Evolutionary conservation across 2,888 invertebrate species (phyloP).

Genomic region (Fissipunctia ypsillon): DNA sequence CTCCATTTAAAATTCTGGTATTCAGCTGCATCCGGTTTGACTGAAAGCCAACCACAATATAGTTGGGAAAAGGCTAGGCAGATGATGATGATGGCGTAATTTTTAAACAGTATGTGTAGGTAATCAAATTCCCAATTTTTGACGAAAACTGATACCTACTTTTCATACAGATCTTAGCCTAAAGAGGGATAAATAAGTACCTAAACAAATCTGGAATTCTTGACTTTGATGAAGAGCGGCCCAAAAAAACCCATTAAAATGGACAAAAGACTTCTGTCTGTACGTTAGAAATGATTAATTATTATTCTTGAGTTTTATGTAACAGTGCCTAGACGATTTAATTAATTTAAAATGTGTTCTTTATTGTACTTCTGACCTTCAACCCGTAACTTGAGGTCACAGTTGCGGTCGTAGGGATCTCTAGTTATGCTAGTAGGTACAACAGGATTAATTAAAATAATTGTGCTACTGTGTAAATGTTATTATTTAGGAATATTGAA

Average conservation of each 20-base stretch:
- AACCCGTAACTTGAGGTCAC: neutral
- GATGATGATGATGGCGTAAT: too few species aligned
- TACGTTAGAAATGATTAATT: neutral
- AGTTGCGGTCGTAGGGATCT: constrained; percentile 3
- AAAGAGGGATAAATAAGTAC: neutral
- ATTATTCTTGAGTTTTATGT: neutral
- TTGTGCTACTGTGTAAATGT: neutral
- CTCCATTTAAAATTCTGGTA: too few species aligned
- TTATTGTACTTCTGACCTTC: neutral
- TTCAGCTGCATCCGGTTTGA: neutral
- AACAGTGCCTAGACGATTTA: neutral
- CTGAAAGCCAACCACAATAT: neutral
- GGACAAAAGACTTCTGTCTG: neutral
- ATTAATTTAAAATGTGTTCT: neutral
- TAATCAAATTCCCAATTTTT: too few species aligned
- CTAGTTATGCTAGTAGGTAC: too few species aligned
- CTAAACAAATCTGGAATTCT: neutral
- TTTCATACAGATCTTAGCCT: too few species aligned
- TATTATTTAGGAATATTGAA: too few species aligned
- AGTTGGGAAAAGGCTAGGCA: too few species aligned
- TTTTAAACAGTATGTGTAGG: too few species aligned
- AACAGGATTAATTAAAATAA: constrained; percentile 16
- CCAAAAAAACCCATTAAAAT: neutral
- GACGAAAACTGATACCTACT: too few species aligned
- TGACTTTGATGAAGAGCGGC: neutral